Evolutionary conservation across 2,888 invertebrate genomes (phyloP), one percentile per base, ranked within the genome.

Genomic region (Ypsolopha scabrella): DNA sequence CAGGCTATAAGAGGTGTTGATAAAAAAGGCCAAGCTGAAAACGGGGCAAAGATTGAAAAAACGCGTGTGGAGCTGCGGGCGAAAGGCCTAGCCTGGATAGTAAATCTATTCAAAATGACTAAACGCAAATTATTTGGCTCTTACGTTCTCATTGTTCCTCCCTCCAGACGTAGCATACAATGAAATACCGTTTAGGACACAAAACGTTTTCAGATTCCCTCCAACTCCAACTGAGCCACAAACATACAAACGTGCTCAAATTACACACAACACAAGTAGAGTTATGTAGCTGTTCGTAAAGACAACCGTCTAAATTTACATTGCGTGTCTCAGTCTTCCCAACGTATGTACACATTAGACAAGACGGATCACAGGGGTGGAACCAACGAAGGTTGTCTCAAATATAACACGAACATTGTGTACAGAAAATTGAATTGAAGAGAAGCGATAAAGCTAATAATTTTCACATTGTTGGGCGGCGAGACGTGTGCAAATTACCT

Each of bases 401-500:
- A n/a, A n/a, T 13, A 45, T 10, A 34, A 34, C 45, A 45, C 33
- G 34, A 33, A 45, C 43, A 43, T 43, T 43, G 43, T 14, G n/a
- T 43, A 24, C 9, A 1, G 45, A 45, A 45, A 45, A 45, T 45
- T 45, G 14, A 45, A 45, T 33, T 33, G 45, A 45, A 45, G 45
- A 34, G 45, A 45, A 45, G 45, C 34, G 33, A 45, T 45, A 45
- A 45, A 45, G 45, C 45, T 45, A 45, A 45, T 45, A 45, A 45
- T 45, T 45, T 45, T n/a, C 45, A 45, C 10, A 45, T 45, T 34
- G 33, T n/a, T 7, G 45, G n/a, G 34, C 52, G 39, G 24, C 24
- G 48, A 51, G 48, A 55, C 56, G 53, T 54, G 53, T 51, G 56
- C 55, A 47, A 57, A 56, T 54, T 57, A 56, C 57, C 52, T 52